Evolutionary conservation across 2,888 invertebrate genomes (phyloP).

Genomic region (Aplocera efformata): DNA sequence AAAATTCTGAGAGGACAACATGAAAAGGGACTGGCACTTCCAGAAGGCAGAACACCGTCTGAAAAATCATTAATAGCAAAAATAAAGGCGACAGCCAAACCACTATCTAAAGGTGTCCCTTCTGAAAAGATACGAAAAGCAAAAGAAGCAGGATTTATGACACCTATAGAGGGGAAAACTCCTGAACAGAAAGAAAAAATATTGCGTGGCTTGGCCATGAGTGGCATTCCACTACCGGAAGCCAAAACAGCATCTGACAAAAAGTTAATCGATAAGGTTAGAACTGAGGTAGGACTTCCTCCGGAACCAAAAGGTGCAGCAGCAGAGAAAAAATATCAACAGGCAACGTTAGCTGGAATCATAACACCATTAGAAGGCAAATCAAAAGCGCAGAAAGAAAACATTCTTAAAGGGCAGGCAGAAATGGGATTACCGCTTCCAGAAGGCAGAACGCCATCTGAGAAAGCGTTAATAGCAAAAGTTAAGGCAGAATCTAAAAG

Average conservation of each 20-base stretch:
- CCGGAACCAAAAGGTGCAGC: conserved; percentile 14
- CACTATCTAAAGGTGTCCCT: conserved; percentile 27
- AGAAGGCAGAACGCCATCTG: conserved; percentile 39
- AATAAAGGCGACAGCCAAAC: conserved; percentile 34
- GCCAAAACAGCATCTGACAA: conserved; percentile 37
- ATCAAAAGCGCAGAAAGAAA: conserved; percentile 30
- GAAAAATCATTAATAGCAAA: conserved; percentile 22
- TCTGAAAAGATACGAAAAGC: conserved; percentile 31
- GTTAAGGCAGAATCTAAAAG: conserved; percentile 5
- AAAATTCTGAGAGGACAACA: conserved; percentile 27
- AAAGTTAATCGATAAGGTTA: conserved; percentile 29
- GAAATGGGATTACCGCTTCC: conserved; percentile 34
- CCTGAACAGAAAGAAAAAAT: conserved; percentile 33
- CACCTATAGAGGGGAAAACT: conserved; percentile 28
- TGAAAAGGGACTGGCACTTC: conserved; percentile 23
- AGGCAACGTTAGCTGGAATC: conserved; percentile 24
- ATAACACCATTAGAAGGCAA: conserved; percentile 30
- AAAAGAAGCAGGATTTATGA: conserved; percentile 27
- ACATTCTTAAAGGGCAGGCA: conserved; percentile 28
- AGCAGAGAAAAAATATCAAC: conserved; percentile 32
- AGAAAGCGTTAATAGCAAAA: conserved; percentile 24
- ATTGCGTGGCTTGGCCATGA: conserved; percentile 23
- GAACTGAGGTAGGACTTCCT: conserved; percentile 17
- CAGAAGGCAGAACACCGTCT: conserved; percentile 24
- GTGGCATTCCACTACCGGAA: conserved; percentile 32